These are phyloP conservation scores for Ptilonorhynchus violaceus DNA, from an alignment of 2,113 vertebrate genomes.

Conservation along the genomic window DNA sequence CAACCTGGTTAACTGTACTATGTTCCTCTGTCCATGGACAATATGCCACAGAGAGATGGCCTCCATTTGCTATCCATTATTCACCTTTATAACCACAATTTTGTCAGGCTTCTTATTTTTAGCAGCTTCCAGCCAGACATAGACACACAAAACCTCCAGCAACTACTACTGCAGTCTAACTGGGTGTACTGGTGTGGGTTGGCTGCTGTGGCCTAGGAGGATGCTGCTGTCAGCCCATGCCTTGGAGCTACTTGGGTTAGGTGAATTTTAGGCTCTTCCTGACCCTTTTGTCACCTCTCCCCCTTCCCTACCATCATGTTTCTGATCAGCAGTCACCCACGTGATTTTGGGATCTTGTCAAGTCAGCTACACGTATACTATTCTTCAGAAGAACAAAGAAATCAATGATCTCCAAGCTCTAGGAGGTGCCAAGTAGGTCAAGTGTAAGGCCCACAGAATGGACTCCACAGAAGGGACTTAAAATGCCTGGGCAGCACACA, in stretches of 20 bases:
- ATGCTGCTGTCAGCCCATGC: fast-evolving
- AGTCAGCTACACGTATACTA: background rate
- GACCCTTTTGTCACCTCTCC: background rate
- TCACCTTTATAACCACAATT: background rate
- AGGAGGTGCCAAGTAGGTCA: background rate
- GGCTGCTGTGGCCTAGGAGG: background rate
- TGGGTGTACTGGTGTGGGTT: background rate
- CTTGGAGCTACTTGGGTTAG: background rate
- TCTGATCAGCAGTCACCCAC: background rate
- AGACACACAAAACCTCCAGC: background rate
- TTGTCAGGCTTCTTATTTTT: background rate
- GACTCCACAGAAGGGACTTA: background rate
- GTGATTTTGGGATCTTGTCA: background rate
- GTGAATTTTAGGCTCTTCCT: background rate
- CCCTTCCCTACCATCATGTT: background rate
- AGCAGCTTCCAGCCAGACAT: background rate
- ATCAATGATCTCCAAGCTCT: background rate
- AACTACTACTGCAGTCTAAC: background rate
- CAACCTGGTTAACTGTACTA: background rate
- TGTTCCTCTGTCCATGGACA: background rate
- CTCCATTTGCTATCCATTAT: background rate
- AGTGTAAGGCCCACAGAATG: background rate
- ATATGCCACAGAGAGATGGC: background rate
- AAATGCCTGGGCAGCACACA: background rate
- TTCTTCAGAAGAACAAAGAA: background rate